These are phyloP conservation scores for Gila orcuttii DNA, from an alignment of 2,113 vertebrate genomes.

Conservation along the genomic window DNA sequence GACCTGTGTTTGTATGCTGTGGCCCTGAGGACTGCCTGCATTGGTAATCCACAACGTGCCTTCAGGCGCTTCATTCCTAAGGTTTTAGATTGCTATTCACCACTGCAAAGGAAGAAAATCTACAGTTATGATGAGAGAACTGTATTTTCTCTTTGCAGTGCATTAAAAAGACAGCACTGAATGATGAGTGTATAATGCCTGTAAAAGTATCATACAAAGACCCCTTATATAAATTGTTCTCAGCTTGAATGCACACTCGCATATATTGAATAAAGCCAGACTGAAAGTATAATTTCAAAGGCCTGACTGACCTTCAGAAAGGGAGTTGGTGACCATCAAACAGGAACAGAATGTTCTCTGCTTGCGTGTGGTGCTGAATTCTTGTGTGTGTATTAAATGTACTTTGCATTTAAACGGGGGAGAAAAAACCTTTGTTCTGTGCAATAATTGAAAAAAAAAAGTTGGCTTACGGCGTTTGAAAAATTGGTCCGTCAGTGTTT, in stretches of 20 bases:
- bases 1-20: background rate
- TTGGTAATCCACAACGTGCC: background rate
- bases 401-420: background rate
- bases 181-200: background rate
- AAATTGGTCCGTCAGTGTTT: conserved; percentile 51
- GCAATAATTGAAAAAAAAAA: conserved; percentile 5
- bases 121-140: background rate
- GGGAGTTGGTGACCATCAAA: conserved; percentile 30
- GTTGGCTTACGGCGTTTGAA: conserved; percentile 43
- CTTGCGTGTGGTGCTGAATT: background rate
- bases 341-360: conserved; percentile 54
- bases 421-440: conserved; percentile 32
- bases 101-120: background rate
- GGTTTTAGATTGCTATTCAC: background rate
- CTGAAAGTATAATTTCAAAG: conserved; percentile 13
- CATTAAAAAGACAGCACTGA: background rate
- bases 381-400: background rate
- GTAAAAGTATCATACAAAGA: background rate
- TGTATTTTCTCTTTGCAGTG: background rate
- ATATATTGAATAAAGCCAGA: conserved; percentile 24
- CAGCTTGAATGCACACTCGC: background rate
- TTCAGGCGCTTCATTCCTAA: background rate
- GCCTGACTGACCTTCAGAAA: conserved; percentile 28
- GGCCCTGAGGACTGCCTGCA: background rate
- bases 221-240: background rate